These are phyloP conservation scores for Nyleta sp. DNA, from an alignment of 2,888 invertebrate species.

Conservation along the genomic window DNA sequence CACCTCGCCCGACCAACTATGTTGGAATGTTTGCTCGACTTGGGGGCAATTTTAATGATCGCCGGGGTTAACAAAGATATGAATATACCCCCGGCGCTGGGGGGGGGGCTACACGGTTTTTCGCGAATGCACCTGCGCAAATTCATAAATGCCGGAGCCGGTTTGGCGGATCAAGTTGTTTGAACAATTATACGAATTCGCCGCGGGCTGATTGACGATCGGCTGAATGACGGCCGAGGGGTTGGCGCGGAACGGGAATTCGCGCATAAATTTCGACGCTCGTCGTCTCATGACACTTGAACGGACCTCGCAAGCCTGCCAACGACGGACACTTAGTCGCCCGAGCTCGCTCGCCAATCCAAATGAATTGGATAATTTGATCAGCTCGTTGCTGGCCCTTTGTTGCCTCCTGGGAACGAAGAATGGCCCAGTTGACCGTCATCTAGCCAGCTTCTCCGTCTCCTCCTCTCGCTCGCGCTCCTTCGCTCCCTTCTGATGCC, in stretches of 20 bases:
- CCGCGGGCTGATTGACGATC: constrained; percentile 66
- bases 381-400: constrained; percentile 82
- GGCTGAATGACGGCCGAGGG: constrained; percentile 37
- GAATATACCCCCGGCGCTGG: constrained; percentile 33
- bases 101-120: constrained; percentile 26
- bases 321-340: constrained; percentile 80
- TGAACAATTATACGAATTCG: constrained; percentile 58
- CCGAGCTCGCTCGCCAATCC: constrained; percentile 81
- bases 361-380: constrained; percentile 83
- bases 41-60: constrained; percentile 63
- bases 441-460: constrained; percentile 70
- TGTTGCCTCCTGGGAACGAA: constrained; percentile 82
- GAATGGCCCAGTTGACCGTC: constrained; percentile 79
- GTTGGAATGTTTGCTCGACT: constrained; percentile 54
- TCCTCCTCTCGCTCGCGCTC: constrained; percentile 30
- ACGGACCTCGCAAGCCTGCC: constrained; percentile 70
- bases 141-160: constrained; percentile 60
- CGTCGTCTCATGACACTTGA: constrained; percentile 74
- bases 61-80: constrained; percentile 54
- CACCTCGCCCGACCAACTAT: constrained; percentile 45
- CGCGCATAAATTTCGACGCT: constrained; percentile 77
- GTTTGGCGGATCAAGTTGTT: constrained; percentile 51
- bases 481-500: constrained; percentile 21
- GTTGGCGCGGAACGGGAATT: constrained; percentile 64
- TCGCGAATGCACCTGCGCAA: constrained; percentile 63